Percentiles rank a stretch among this genome's conserved stretches.
These are phyloP conservation scores for Tauraco hartlaubi DNA, from an alignment of 2,797 vertebrate genomes.

Conservation along the genomic window DNA sequence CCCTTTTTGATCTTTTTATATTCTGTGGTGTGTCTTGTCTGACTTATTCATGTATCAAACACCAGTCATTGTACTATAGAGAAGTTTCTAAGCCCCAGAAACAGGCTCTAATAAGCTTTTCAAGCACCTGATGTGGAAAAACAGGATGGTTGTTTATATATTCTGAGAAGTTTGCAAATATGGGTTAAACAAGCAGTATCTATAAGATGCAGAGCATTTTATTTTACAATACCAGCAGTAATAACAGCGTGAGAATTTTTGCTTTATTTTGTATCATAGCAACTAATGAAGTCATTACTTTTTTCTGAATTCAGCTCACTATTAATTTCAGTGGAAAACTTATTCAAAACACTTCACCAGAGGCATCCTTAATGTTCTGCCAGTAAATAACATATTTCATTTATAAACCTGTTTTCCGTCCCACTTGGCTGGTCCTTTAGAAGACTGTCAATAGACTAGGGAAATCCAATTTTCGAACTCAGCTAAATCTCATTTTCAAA, in stretches of 20 bases:
- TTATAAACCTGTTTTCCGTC: slow-evolving; percentile 23
- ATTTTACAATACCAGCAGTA: slow-evolving; percentile 22
- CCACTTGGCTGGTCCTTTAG: slow-evolving; percentile 31
- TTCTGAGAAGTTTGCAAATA: slow-evolving; percentile 21
- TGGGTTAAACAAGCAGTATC: slow-evolving; percentile 54
- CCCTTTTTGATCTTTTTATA: slow-evolving; percentile 27
- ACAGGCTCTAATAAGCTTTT: slow-evolving; percentile 40
- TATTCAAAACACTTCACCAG: slow-evolving; percentile 35
- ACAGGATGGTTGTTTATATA: slow-evolving; percentile 27
- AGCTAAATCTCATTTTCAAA: slow-evolving; percentile 32
- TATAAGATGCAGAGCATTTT: not conserved
- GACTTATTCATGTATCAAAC: slow-evolving; percentile 53
- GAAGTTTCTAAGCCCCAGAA: slow-evolving; percentile 18
- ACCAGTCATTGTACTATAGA: slow-evolving; percentile 2
- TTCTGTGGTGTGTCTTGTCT: slow-evolving; percentile 21
- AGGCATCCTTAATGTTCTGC: not conserved
- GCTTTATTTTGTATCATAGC: slow-evolving; percentile 56
- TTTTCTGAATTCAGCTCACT: slow-evolving; percentile 36
- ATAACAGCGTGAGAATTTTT: slow-evolving; percentile 32
- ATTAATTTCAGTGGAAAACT: slow-evolving; percentile 36
- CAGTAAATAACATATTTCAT: slow-evolving; percentile 43
- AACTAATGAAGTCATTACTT: slow-evolving; percentile 21
- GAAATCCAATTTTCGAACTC: slow-evolving; percentile 38
- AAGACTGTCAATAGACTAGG: slow-evolving; percentile 21
- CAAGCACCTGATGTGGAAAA: slow-evolving; percentile 27